A percentile compares a stretch with the other conserved stretches of the same genome.
Conservation (phyloP, 1,140 invertebrate genomes). For the Nixonia krombeini region DNA sequence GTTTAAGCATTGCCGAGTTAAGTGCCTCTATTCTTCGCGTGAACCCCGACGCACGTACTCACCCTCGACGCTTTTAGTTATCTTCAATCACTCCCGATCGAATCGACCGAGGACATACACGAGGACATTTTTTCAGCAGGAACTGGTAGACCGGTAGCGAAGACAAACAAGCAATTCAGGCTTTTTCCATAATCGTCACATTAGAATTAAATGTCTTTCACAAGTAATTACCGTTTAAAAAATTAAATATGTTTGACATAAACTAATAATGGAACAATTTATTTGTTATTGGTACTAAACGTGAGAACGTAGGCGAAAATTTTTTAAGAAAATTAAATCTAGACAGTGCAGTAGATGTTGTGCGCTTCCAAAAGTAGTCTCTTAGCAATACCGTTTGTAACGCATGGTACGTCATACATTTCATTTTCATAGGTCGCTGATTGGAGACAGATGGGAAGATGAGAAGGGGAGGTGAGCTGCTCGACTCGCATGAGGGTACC, state of each 20-base stretch:
- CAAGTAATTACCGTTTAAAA: too few relatives aligned
- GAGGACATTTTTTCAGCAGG: constrained; percentile 2
- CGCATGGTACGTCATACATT: constrained; percentile 52
- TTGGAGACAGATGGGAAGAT: constrained; percentile 72
- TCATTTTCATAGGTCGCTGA: constrained; percentile 68
- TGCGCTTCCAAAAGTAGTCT: constrained; percentile 2
- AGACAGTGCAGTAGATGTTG: too few relatives aligned
- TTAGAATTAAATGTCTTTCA: too few relatives aligned
- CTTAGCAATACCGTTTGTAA: constrained; percentile 60
- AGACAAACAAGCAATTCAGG: too few relatives aligned
- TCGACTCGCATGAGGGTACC: constrained; percentile 62
- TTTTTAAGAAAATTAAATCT: neutral
- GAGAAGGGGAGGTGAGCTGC: constrained; percentile 58
- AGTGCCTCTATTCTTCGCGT: constrained; percentile 63
- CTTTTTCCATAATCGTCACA: too few relatives aligned
- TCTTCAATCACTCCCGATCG: constrained; percentile 23
- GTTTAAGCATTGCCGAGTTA: constrained; percentile 70
- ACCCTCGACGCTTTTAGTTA: constrained; percentile 34
- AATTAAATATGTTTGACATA: too few relatives aligned
- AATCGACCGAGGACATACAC: too few relatives aligned
- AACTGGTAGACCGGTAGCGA: too few relatives aligned
- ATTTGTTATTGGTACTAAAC: neutral
- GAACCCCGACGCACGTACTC: constrained; percentile 30
- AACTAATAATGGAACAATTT: neutral
- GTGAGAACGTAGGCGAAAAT: too few relatives aligned